These are phyloP conservation scores for Zosterops lateralis DNA, from an alignment of 2,113 vertebrate genomes.

Conservation along the genomic window DNA sequence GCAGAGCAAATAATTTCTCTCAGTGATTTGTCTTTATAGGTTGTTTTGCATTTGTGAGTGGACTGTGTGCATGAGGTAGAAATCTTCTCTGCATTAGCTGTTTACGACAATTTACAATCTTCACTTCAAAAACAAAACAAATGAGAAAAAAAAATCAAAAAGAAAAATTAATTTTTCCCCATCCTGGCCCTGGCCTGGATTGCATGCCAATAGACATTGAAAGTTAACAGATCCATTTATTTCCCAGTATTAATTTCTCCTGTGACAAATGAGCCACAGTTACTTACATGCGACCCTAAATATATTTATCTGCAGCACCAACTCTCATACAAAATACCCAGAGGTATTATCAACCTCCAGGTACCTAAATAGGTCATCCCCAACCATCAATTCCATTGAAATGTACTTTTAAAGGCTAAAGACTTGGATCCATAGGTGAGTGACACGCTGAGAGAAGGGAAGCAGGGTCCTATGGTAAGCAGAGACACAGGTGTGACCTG, in stretches of 20 bases:
- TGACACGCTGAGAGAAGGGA: not conserved
- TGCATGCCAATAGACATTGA: not conserved
- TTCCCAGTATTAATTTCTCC: not conserved
- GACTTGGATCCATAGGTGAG: not conserved
- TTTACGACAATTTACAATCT: not conserved
- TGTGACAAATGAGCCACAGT: not conserved
- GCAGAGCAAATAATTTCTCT: not conserved
- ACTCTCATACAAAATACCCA: not conserved
- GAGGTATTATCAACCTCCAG: not conserved
- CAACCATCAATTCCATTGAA: not conserved
- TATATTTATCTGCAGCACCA: not conserved
- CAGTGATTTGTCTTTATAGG: not conserved
- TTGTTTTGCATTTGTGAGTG: not conserved
- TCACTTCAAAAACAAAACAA: not conserved
- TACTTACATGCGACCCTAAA: fast-evolving
- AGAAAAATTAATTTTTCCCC: not conserved
- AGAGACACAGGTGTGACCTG: not conserved
- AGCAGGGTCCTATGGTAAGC: not conserved
- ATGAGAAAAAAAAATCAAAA: not conserved
- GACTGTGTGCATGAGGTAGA: not conserved
- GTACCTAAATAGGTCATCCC: not conserved
- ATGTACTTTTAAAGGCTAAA: not conserved
- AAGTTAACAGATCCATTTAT: not conserved
- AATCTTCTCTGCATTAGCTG: not conserved
- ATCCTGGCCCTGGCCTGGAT: not conserved